Percentiles rank a stretch among this genome's conserved stretches.
These are phyloP conservation scores for Ethmia dodecea DNA, from an alignment of 2,888 invertebrate species.

Conservation along the genomic window DNA sequence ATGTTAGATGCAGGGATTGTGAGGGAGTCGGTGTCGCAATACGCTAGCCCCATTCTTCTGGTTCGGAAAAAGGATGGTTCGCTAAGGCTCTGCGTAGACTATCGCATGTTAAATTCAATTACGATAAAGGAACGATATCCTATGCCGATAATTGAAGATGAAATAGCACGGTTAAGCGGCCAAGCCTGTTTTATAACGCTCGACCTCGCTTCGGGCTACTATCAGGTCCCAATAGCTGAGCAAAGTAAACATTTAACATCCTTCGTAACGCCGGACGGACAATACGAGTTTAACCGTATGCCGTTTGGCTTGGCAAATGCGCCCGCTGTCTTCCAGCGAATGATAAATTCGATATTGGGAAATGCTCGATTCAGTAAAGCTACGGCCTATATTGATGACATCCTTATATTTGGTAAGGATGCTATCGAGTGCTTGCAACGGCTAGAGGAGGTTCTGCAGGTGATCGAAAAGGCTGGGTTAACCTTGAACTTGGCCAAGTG, in stretches of 20 bases:
- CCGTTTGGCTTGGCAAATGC: no score
- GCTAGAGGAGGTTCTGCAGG: neutral
- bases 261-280: no score
- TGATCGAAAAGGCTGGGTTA: neutral
- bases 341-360: neutral
- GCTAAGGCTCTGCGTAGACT: slow-evolving; percentile 9
- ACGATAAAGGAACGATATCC: slow-evolving; percentile 16
- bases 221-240: slow-evolving; percentile 7
- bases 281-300: no score
- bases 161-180: no score
- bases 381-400: slow-evolving; percentile 7
- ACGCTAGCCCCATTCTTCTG: slow-evolving; percentile 17
- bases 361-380: slow-evolving; percentile 2
- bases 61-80: no score
- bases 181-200: no score
- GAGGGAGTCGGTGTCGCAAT: slow-evolving; percentile 15
- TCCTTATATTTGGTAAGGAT: neutral
- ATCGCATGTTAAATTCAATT: slow-evolving; percentile 16
- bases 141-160: slow-evolving; percentile 10
- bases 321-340: no score
- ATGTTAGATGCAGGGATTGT: no score
- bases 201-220: slow-evolving; percentile 4
- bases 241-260: neutral
- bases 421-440: neutral
- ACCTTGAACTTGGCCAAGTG: neutral